phyloP scores from a whole-genome alignment of 2,797 vertebrate species.

The Sciurus carolinensis region DNA sequence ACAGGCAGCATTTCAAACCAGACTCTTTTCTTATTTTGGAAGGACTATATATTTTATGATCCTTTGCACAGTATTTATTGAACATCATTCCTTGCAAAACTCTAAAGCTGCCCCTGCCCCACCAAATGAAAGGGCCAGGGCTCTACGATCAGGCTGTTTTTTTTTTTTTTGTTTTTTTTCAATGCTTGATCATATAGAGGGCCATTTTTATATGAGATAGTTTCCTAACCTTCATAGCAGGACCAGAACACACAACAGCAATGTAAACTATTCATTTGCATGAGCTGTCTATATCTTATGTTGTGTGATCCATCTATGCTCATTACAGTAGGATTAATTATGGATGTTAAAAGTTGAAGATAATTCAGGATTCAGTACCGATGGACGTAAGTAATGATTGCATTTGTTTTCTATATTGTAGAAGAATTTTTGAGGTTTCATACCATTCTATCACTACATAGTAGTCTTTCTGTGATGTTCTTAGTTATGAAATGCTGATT shows the following conservation, averaged over 20 bases:
- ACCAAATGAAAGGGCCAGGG: constrained; percentile 54
- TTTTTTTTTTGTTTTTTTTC: neutral
- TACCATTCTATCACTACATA: neutral
- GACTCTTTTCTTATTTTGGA: constrained; percentile 30
- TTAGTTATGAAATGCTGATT: constrained; percentile 11
- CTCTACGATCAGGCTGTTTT: neutral
- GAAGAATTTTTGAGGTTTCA: neutral
- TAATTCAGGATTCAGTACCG: neutral
- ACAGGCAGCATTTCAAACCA: constrained; percentile 18
- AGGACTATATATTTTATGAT: neutral
- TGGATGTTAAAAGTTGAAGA: constrained; percentile 24
- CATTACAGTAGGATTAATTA: constrained; percentile 54
- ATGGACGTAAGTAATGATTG: neutral
- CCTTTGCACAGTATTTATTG: neutral
- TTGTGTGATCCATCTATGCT: constrained; percentile 61
- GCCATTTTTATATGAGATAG: constrained; percentile 64
- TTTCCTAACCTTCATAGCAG: constrained; percentile 34
- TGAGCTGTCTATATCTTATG: constrained; percentile 57
- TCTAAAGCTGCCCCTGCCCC: constrained; percentile 51
- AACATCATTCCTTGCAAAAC: neutral
- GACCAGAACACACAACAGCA: constrained; percentile 68
- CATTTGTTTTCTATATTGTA: neutral
- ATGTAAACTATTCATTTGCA: constrained; percentile 66
- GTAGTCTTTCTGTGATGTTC: neutral
- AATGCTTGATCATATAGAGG: constrained; percentile 57